These are phyloP conservation scores for Strongylocentrotus purpuratus DNA, from an alignment of 35 echinoderm and acorn worm species.

Conservation along the genomic window DNA sequence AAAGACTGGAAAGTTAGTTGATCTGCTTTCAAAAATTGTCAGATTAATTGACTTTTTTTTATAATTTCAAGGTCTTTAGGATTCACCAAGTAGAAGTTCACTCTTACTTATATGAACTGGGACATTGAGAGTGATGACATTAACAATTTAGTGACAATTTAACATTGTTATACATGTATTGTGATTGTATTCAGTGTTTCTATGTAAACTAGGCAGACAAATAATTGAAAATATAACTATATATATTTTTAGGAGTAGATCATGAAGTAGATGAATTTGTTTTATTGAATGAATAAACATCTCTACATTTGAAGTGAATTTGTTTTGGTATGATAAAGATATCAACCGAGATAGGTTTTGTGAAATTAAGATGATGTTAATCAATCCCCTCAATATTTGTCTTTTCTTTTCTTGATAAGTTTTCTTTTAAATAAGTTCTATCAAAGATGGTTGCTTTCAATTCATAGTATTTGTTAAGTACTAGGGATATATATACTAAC, in stretches of 20 bases:
- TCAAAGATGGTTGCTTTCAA: no score
- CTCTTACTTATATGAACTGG: background rate
- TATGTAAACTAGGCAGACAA: background rate
- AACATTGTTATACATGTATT: background rate
- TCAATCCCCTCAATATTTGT: background rate
- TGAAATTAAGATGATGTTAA: background rate
- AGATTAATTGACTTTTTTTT: no score
- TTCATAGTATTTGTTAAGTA: no score
- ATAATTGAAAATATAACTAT: background rate
- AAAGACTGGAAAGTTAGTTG: no score
- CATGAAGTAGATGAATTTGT: background rate
- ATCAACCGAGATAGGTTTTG: background rate
- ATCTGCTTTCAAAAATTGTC: no score
- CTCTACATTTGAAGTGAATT: background rate
- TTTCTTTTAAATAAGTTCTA: no score
- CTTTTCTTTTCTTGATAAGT: background rate
- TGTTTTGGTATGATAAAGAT: background rate
- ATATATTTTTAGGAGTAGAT: background rate
- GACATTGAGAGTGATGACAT: background rate
- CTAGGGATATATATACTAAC: no score
- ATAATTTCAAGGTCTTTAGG: no score
- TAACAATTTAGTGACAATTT: background rate
- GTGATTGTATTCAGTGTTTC: conserved; percentile 11
- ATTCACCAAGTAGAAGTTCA: no score
- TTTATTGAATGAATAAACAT: background rate